Evolutionary conservation across 2,797 vertebrate genomes (phyloP).

Genomic region (Epinephelus awoara): DNA sequence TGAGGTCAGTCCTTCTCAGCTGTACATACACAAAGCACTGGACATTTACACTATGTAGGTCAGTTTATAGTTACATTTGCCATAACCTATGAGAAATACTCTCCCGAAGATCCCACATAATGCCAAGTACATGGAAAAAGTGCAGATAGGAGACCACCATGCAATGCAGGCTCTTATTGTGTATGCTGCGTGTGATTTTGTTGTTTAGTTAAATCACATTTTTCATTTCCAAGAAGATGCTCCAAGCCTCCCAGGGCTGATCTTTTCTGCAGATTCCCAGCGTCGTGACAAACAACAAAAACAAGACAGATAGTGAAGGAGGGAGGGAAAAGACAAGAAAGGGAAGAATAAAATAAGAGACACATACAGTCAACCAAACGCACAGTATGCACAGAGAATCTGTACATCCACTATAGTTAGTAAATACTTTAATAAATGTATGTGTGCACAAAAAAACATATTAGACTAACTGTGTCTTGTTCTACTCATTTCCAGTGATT

Average conservation of each 20-base stretch:
- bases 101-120: conserved; percentile 1
- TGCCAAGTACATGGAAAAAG: not conserved
- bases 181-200: not conserved
- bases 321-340: conserved; percentile 28
- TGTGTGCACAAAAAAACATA: not conserved
- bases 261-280: conserved; percentile 61
- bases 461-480: not conserved
- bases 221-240: conserved; percentile 30
- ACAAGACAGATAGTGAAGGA: conserved; percentile 17
- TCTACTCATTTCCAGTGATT: conserved; percentile 84
- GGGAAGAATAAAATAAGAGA: conserved; percentile 16
- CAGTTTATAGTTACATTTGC: not conserved
- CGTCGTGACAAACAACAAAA: conserved; percentile 38
- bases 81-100: conserved; percentile 4
- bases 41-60: conserved; percentile 18
- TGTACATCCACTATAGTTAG: too few species aligned
- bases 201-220: conserved; percentile 34
- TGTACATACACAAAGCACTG: conserved; percentile 7
- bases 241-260: conserved; percentile 55
- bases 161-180: not conserved
- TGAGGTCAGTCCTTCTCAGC: conserved; percentile 43
- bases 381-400: not conserved
- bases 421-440: not conserved
- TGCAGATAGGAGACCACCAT: not conserved
- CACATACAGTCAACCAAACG: conserved; percentile 10